Percentiles rank a stretch among this genome's conserved stretches.
phyloP scores from a whole-genome alignment of 1,140 invertebrate species.

The Drosophila miranda region DNA sequence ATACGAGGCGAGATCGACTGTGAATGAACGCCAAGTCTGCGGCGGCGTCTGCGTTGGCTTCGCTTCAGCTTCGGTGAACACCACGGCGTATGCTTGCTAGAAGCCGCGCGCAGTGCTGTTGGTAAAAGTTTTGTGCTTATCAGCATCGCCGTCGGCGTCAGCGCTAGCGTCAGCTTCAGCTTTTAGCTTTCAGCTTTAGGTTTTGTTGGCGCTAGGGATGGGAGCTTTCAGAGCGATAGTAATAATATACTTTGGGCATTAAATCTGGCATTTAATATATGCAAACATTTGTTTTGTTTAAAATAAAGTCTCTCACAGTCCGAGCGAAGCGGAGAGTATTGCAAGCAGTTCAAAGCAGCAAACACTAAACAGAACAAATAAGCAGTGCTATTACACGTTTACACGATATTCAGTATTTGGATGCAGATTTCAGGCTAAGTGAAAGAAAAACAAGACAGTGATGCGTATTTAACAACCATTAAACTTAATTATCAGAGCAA shows the following conservation, averaged over 20 bases:
- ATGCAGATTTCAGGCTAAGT: background rate
- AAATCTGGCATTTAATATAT: background rate
- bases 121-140: constrained; percentile 24
- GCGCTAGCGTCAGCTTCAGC: background rate
- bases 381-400: background rate
- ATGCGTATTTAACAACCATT: background rate
- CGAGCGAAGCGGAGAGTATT: background rate
- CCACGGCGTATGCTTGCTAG: constrained; percentile 57
- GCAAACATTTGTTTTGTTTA: constrained; percentile 7
- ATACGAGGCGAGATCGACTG: constrained; percentile 46
- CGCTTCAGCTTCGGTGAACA: constrained; percentile 27
- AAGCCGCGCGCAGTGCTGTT: constrained; percentile 8
- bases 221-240: constrained; percentile 37
- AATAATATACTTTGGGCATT: no score
- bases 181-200: no score
- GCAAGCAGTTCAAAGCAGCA: constrained; percentile 17
- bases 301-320: background rate
- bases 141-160: background rate
- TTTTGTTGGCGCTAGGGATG: constrained; percentile 17
- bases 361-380: background rate
- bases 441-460: background rate
- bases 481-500: constrained; percentile 14
- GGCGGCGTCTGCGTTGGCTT: constrained; percentile 3
- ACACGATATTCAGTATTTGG: background rate
- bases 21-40: background rate